Evolutionary conservation across 2,113 vertebrate species (phyloP).

Genomic region (Menura novaehollandiae): DNA sequence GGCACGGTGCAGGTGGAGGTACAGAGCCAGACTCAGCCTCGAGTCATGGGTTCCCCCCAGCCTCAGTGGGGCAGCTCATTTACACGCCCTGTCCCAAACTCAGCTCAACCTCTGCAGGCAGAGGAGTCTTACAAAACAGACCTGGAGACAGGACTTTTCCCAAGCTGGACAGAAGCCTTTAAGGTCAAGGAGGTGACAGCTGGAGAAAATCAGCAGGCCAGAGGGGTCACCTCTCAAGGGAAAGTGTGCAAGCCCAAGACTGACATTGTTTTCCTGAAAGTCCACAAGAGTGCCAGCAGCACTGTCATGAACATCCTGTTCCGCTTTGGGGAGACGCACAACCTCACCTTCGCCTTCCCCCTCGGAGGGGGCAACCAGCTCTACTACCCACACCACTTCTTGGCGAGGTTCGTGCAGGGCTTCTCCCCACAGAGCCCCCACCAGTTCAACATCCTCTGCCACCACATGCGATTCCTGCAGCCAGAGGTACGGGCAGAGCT

Average conservation of each 20-base stretch:
- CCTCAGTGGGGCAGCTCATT: not conserved
- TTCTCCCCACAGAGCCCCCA: constrained; percentile 7
- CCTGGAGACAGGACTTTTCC: not conserved
- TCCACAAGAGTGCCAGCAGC: constrained; percentile 87
- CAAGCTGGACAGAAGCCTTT: not conserved
- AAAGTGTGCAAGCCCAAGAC: constrained; percentile 66
- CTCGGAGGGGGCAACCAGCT: constrained; percentile 68
- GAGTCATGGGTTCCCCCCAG: not conserved
- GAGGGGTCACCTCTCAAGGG: not conserved
- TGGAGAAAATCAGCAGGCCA: not conserved
- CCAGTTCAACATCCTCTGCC: constrained; percentile 82
- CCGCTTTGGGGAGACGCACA: constrained; percentile 78
- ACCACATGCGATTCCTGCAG: constrained; percentile 83
- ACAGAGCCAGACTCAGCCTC: not conserved
- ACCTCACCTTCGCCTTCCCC: constrained; percentile 83
- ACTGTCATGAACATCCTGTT: constrained; percentile 84
- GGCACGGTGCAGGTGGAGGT: not conserved
- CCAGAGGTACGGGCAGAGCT: constrained; percentile 64
- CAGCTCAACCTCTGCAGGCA: not conserved
- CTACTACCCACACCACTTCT: constrained; percentile 76
- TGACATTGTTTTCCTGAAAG: constrained; percentile 83
- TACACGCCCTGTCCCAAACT: not conserved
- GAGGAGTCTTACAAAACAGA: not conserved
- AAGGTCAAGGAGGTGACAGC: not conserved
- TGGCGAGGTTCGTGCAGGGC: constrained; percentile 73